Base-by-base conservation (phyloP, 2,797 vertebrate genomes). In the Falco rusticolus region DNA sequence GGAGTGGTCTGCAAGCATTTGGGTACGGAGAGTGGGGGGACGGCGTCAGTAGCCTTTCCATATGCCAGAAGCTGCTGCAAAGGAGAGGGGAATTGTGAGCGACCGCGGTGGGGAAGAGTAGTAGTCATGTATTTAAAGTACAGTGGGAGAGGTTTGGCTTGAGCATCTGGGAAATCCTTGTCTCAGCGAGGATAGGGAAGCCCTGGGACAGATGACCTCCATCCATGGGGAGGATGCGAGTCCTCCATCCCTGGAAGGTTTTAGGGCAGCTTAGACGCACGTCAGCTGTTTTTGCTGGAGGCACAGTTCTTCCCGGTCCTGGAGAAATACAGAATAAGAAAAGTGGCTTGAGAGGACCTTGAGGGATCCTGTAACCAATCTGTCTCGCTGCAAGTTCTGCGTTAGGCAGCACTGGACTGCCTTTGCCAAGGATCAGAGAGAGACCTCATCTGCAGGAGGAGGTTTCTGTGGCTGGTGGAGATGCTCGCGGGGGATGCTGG, bases 91-190 rank as follows among this genome's bases (percentile, higher is more conserved):
- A 83, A 10, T 5, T 8, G 1, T 10, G 71, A 28, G 15, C 6
- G 2, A n/a, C 25, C 22, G 9, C 0, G 0, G 16, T n/a, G 57
- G 47, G 61, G 33, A 77, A 50, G 39, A 50, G 71, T 17, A 26
- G 16, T 7, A 22, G 74, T 20, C 41, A 5, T 4, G 4, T 33
- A 33, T 60, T 78, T 78, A 78, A 89, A 75, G 71, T 74, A 19
- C 8, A 70, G 20, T 13, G 13, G 6, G 61, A 33, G 16, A 75
- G 7, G 81, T 84, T 78, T 34, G 75, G 13, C 37, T 48, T 37
- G 37, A 89, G 54, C 82, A 79, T 53, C 59, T 89, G 78, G 89
- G 69, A 89, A 72, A 95, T 82, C 70, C 54, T 79, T 65, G 92
- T 72, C 50, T 75, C 9, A 0, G 28, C 20, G 63, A 79, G 84